Percentiles rank a stretch among this genome's conserved stretches.
phyloP scores from a whole-genome alignment of 2,888 invertebrate species.

The Lobophora halterata region DNA sequence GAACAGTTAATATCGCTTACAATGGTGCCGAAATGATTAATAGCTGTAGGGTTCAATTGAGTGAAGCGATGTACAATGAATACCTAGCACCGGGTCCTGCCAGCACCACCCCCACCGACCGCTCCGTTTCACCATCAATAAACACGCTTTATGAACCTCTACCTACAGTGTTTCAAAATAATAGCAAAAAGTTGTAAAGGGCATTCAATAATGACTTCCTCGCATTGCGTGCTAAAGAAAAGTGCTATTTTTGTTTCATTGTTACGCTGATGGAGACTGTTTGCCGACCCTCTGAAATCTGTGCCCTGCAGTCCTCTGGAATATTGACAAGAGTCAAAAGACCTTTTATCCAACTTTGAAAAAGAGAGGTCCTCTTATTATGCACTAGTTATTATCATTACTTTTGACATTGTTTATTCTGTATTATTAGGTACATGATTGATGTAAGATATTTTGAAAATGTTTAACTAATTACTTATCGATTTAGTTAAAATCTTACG shows the following conservation, averaged over 20 bases:
- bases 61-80: constrained; percentile 45
- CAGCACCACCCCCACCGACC: too few relatives aligned
- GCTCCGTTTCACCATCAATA: constrained; percentile 38
- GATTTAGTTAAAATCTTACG: too few relatives aligned
- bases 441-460: too few relatives aligned
- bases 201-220: constrained; percentile 57
- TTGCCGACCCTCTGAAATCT: too few relatives aligned
- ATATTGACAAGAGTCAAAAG: constrained; percentile 4
- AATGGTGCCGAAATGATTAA: constrained; percentile 54
- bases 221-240: constrained; percentile 42
- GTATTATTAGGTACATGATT: too few relatives aligned
- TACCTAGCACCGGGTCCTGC: too few relatives aligned
- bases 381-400: too few relatives aligned
- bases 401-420: too few relatives aligned
- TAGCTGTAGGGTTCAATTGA: constrained; percentile 48
- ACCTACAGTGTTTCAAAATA: constrained; percentile 51
- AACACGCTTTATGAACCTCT: constrained; percentile 47
- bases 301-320: constrained; percentile 4
- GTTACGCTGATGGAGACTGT: constrained; percentile 18
- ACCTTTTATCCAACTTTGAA: too few relatives aligned
- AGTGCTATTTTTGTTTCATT: constrained; percentile 24
- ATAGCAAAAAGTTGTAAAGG: constrained; percentile 53
- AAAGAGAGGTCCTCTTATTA: too few relatives aligned
- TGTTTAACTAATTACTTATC: too few relatives aligned
- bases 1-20: constrained; percentile 38